Conservation (phyloP, 1,140 invertebrate species). For the Drosophila bocqueti region DNA sequence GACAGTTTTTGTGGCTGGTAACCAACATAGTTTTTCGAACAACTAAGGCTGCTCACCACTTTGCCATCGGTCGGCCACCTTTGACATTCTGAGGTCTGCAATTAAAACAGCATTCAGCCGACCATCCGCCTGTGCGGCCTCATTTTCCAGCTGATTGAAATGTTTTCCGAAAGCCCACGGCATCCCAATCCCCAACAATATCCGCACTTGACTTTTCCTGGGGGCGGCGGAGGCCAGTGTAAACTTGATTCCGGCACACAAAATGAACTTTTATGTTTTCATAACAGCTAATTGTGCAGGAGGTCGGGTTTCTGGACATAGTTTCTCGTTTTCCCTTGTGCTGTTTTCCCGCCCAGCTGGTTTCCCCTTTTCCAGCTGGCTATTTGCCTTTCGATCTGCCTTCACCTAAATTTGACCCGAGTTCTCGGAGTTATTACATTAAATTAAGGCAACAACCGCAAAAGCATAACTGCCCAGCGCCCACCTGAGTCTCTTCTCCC, state of each 20-base stretch:
- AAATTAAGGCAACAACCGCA: constrained; percentile 28
- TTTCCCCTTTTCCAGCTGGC: background rate
- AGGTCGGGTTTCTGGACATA: background rate
- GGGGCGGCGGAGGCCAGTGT: background rate
- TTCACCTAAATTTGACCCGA: constrained; percentile 2
- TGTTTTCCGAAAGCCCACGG: background rate
- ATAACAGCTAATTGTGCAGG: constrained; percentile 9
- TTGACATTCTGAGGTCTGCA: constrained; percentile 21
- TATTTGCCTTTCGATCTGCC: constrained; percentile 14
- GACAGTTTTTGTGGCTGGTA: background rate
- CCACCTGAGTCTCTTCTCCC: background rate
- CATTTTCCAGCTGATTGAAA: constrained; percentile 15
- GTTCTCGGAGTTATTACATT: constrained; percentile 11
- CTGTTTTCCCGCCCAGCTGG: background rate
- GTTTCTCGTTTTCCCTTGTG: background rate
- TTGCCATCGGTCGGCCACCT: constrained; percentile 6
- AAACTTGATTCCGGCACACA: constrained; percentile 1
- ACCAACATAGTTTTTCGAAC: too few species aligned
- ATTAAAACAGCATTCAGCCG: constrained; percentile 14
- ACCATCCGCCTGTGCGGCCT: background rate
- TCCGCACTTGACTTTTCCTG: constrained; percentile 4
- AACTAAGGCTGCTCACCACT: background rate
- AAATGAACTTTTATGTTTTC: constrained; percentile 9
- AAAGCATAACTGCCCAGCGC: constrained; percentile 3
- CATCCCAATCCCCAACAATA: background rate